These are phyloP conservation scores for Venustaconcha ellipsiformis DNA, from an alignment of 1,140 invertebrate genomes.

Conservation along the genomic window DNA sequence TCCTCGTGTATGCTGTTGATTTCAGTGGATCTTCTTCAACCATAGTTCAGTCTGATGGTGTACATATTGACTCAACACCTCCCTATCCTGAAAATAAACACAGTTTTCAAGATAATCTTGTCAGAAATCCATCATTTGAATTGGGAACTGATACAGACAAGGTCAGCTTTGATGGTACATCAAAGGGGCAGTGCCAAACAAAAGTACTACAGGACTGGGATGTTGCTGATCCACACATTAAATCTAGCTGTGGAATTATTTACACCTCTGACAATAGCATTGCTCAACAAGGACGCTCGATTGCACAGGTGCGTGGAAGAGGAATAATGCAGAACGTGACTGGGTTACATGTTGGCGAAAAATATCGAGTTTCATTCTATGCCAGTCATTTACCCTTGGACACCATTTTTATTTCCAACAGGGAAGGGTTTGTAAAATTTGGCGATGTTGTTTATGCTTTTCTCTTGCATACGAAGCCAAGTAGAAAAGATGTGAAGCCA, in stretches of 20 bases:
- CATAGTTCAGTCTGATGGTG: constrained; percentile 33
- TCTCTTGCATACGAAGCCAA: constrained; percentile 11
- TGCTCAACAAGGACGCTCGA: neutral
- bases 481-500: too few species aligned
- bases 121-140: constrained; percentile 7
- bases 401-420: neutral
- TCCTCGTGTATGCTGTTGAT: constrained; percentile 1
- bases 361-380: constrained; percentile 6
- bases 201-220: neutral
- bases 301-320: neutral
- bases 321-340: neutral
- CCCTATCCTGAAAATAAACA: constrained; percentile 7
- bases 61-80: constrained; percentile 33
- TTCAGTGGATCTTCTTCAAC: constrained; percentile 1
- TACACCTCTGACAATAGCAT: too few species aligned
- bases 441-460: constrained; percentile 14
- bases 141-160: neutral
- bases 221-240: neutral
- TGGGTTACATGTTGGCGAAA: neutral
- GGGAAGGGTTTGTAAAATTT: constrained; percentile 13
- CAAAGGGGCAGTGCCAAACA: neutral
- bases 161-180: too few species aligned
- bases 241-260: too few species aligned
- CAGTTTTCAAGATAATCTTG: constrained; percentile 22
- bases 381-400: constrained; percentile 9